phyloP scores from a whole-genome alignment of 2,113 vertebrate species.

The Stegostoma tigrinum region DNA sequence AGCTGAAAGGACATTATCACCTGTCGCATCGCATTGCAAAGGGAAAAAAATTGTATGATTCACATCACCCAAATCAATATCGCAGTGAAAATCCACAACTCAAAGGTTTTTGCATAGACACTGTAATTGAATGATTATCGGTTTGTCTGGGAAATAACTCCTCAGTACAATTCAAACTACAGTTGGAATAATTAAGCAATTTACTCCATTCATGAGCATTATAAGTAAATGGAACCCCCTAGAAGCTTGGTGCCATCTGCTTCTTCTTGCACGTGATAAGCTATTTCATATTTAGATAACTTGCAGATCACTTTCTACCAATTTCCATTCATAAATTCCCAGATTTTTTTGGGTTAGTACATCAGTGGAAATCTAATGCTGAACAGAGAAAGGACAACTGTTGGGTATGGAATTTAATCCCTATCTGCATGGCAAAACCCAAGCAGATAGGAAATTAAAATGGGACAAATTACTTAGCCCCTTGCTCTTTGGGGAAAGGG shows the following conservation, averaged over 20 bases:
- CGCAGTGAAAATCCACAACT: neutral
- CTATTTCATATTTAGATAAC: neutral
- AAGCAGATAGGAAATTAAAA: neutral
- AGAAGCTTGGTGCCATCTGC: neutral
- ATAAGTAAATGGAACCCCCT: neutral
- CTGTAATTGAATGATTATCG: neutral
- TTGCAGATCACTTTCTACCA: neutral
- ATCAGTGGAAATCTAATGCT: neutral
- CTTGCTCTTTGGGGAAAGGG: neutral
- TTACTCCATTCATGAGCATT: neutral
- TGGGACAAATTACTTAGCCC: neutral
- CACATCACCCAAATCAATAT: constrained; percentile 7
- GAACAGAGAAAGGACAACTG: neutral
- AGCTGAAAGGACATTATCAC: constrained; percentile 14
- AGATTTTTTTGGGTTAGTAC: neutral
- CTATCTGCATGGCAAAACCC: neutral
- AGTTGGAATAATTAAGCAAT: constrained; percentile 6
- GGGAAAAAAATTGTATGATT: constrained; percentile 13
- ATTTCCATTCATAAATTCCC: neutral
- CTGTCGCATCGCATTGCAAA: constrained; percentile 1
- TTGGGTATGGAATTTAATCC: neutral
- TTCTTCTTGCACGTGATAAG: neutral
- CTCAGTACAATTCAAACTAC: neutral
- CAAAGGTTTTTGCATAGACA: neutral
- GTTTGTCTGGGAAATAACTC: neutral